Conservation (phyloP, 2,888 invertebrate species). For the Plemyria rubiginata region DNA sequence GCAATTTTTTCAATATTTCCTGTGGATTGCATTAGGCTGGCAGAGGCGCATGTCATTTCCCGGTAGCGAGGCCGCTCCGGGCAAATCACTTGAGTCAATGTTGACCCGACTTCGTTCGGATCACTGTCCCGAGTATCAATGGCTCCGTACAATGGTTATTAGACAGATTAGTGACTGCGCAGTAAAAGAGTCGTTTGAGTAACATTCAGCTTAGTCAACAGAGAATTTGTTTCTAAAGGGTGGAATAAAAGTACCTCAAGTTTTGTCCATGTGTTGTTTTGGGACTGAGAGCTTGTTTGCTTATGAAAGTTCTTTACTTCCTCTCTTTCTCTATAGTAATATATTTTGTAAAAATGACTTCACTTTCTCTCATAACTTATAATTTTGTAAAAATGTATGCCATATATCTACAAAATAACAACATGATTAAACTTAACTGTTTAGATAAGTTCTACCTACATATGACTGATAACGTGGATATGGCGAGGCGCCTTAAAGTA, state of each 20-base stretch:
- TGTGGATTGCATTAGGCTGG: slow-evolving; percentile 62
- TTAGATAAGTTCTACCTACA: no score
- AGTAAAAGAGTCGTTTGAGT: slow-evolving; percentile 1
- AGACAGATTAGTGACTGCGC: slow-evolving; percentile 43
- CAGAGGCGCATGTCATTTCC: slow-evolving; percentile 72
- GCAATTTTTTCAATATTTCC: slow-evolving; percentile 55
- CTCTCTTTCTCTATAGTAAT: no score
- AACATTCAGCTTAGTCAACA: slow-evolving; percentile 28
- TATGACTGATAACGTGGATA: no score
- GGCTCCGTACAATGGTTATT: slow-evolving; percentile 42
- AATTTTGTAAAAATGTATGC: no score
- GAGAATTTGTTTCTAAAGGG: slow-evolving; percentile 1
- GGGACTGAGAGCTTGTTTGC: background rate
- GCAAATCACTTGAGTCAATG: slow-evolving; percentile 74
- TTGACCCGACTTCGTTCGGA: slow-evolving; percentile 67
- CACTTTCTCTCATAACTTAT: no score
- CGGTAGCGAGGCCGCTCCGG: slow-evolving; percentile 55
- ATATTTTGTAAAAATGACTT: no score
- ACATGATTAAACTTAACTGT: no score
- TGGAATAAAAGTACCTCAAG: background rate
- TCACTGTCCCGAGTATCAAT: slow-evolving; percentile 44
- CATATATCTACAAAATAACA: no score
- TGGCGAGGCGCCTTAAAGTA: no score
- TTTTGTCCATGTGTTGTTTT: background rate
- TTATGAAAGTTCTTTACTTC: no score